Conservation (phyloP, 2,113 vertebrate species). For the Callocephalon fimbriatum region DNA sequence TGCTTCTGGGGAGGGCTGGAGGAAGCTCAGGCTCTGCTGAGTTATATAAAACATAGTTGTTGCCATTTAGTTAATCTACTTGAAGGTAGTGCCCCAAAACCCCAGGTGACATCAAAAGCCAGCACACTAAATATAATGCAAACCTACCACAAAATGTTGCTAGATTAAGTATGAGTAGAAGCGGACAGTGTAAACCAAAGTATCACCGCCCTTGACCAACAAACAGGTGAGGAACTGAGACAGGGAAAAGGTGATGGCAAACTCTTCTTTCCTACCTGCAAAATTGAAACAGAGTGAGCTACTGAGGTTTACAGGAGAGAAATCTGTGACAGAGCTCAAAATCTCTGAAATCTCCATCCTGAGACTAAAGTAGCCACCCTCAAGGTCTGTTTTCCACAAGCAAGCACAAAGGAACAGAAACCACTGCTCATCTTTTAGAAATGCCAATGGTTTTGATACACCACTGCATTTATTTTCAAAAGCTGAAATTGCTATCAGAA, state of each 20-base stretch:
- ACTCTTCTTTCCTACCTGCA: not conserved
- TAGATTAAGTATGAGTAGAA: not conserved
- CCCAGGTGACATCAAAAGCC: not conserved
- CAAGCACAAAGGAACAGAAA: not conserved
- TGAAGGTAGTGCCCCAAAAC: not conserved
- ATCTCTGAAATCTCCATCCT: not conserved
- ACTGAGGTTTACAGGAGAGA: not conserved
- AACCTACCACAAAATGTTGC: not conserved
- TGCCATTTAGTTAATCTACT: not conserved
- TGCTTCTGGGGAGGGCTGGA: not conserved
- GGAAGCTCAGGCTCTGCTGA: not conserved
- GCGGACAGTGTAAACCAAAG: not conserved
- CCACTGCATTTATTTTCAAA: not conserved
- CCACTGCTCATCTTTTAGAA: rapidly evolving
- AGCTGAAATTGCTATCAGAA: not conserved
- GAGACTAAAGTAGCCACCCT: not conserved
- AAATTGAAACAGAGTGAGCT: not conserved
- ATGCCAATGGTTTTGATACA: not conserved
- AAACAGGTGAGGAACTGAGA: rapidly evolving
- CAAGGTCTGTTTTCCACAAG: not conserved
- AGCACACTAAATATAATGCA: not conserved
- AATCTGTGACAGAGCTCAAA: not conserved
- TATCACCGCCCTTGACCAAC: not conserved
- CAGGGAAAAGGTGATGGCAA: not conserved
- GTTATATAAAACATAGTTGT: not conserved